Evolutionary conservation across 1,140 invertebrate species (phyloP).

Genomic region (Orius laevigatus): DNA sequence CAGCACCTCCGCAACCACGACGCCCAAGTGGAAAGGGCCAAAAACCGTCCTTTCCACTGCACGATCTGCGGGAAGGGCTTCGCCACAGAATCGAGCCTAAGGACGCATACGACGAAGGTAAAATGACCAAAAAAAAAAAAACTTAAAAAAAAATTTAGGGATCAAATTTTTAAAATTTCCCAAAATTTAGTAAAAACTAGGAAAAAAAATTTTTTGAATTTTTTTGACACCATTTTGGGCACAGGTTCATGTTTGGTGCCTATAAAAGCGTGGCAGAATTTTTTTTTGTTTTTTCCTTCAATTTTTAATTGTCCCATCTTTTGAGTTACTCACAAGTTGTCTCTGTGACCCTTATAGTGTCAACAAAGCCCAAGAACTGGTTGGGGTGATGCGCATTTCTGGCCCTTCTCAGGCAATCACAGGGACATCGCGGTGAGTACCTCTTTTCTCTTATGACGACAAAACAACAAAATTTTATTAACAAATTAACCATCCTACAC

Average conservation of each 20-base stretch:
- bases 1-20: constrained; percentile 94
- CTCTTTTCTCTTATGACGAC: constrained; percentile 1
- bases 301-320: neutral
- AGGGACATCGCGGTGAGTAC: constrained; percentile 10
- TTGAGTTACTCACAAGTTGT: constrained; percentile 1
- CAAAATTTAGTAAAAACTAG: no score
- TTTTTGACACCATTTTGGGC: no score
- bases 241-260: no score
- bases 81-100: constrained; percentile 83
- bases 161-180: no score
- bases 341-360: constrained; percentile 10
- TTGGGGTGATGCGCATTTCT: constrained; percentile 9
- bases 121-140: constrained; percentile 28
- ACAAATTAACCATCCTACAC: no score
- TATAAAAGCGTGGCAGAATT: neutral
- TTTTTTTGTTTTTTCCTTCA: neutral
- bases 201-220: no score
- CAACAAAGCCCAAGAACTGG: constrained; percentile 11
- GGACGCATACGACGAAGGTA: constrained; percentile 93
- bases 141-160: no score
- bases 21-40: constrained; percentile 83
- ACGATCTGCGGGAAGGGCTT: constrained; percentile 93
- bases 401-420: constrained; percentile 3
- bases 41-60: constrained; percentile 88
- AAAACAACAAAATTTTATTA: constrained; percentile 4